A percentile compares a stretch with the other conserved stretches of the same genome.
Conservation (phyloP, 53 echinoderm and acorn worm species). For the Zoroaster sp. region DNA sequence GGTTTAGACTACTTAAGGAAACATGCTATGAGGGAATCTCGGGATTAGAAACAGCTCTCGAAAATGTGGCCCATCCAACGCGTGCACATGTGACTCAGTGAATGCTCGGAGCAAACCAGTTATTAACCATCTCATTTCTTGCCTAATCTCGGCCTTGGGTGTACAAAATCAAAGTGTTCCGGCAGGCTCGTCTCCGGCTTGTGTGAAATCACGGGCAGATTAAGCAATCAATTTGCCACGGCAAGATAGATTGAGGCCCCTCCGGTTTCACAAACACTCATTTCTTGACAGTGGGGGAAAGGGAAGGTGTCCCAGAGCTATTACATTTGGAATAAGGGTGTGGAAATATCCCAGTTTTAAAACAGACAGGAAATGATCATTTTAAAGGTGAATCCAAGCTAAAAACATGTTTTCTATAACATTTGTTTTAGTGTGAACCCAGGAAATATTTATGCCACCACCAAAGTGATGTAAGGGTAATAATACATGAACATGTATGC, state of each 20-base stretch:
- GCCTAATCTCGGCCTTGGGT: slow-evolving; percentile 36
- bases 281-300: not conserved
- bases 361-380: not conserved
- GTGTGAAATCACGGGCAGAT: slow-evolving; percentile 7
- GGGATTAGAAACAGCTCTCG: slow-evolving; percentile 1
- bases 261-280: slow-evolving; percentile 37
- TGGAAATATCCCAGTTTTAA: not conserved
- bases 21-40: slow-evolving; percentile 34
- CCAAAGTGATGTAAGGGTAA: too few relatives aligned
- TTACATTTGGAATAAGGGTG: slow-evolving; percentile 4
- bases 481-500: too few relatives aligned
- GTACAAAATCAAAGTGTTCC: slow-evolving; percentile 32
- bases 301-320: not conserved
- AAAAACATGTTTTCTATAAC: not conserved
- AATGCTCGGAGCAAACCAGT: slow-evolving; percentile 9
- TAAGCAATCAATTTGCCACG: slow-evolving; percentile 46
- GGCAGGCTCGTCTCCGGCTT: not conserved
- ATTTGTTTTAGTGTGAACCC: not conserved
- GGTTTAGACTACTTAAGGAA: slow-evolving; percentile 10
- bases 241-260: not conserved
- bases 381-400: not conserved
- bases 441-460: too few relatives aligned
- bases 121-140: slow-evolving; percentile 54
- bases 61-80: not conserved
- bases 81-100: slow-evolving; percentile 26